Base-by-base conservation (phyloP, 1,140 invertebrate genomes). In the Drosophila sulfurigaster region DNA sequence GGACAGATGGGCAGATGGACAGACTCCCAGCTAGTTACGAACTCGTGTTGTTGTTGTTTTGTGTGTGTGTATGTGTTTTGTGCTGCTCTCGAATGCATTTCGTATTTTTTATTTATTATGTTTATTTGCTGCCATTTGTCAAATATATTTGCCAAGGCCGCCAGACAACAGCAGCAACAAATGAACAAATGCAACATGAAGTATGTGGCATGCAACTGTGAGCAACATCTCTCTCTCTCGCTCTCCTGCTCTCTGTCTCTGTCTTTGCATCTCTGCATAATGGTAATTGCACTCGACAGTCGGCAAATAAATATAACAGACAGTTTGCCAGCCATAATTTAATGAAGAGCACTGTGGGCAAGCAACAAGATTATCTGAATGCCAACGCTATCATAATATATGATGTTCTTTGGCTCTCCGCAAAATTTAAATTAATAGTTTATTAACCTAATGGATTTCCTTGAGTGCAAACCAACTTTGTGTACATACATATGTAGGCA, bases 101-200 rank as follows among this genome's bases (percentile, higher is more conserved):
- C 69, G 76, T 65, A 79, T 73, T 83, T 25, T 81, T 88, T 87
- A 87, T 87, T 87, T 87, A 87, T 87, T 88, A 87, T 88, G 86
- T 90, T 89, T 88, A 88, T 87, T 88, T 87, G 83, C 73, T 75
- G 85, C 80, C 85, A 87, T 87, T 87, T 87, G 85, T 87, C 83
- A 89, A 81, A 83, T 62, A 74, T 82, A 79, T 86, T 77, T 66
- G 76, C 68, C 73, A 74, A 83, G 81, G 81, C 77, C 77, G 59
- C 62, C 73, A 67, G 35, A 46, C 62, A 60, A 15, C 51, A 69
- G 59, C 60, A 46, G 15, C 45, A 35, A 58, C 59, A 56, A 60
- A 41, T 60, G 16, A 45, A 20, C 35, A 20, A 13, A 30, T 35
- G 68, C 63, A 74, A 54, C 59, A 66, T 82, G 13, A 70, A 57